Conservation (phyloP, 35 echinoderm and acorn worm genomes). For the Heliocidaris erythrogramma region DNA sequence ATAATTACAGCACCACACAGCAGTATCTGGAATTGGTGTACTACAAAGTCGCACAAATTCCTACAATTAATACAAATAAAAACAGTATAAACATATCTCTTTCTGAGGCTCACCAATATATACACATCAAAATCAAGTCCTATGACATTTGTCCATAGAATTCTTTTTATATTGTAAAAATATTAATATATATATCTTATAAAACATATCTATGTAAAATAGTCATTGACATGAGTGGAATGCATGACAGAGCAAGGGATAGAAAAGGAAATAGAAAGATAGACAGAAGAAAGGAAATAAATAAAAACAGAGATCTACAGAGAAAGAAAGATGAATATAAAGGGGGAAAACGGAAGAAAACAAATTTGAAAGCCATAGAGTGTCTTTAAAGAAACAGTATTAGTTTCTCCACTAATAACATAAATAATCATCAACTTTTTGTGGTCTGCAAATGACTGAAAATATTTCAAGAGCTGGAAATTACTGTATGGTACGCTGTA, state of each 20-base stretch:
- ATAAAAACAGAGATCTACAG: neutral
- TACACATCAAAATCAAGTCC: slow-evolving; percentile 25
- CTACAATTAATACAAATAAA: slow-evolving; percentile 19
- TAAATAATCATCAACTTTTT: neutral
- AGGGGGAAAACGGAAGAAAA: neutral
- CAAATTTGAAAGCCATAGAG: neutral
- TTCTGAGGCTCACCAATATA: neutral
- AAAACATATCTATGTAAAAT: slow-evolving; percentile 15
- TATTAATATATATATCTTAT: slow-evolving; percentile 40
- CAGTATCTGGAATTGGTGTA: slow-evolving; percentile 16
- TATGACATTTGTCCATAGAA: neutral
- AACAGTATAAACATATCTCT: neutral
- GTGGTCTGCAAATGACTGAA: no score
- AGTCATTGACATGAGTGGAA: neutral
- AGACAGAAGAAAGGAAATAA: neutral
- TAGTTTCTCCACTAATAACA: neutral
- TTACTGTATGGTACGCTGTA: neutral
- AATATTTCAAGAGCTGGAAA: neutral
- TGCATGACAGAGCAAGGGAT: neutral
- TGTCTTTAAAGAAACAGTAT: neutral
- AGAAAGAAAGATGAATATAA: neutral
- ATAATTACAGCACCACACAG: slow-evolving; percentile 41
- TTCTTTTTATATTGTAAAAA: neutral
- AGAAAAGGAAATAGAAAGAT: neutral
- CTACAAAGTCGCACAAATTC: slow-evolving; percentile 18